Base-by-base conservation (phyloP, 2,888 invertebrate genomes). In the Erynnis tages region DNA sequence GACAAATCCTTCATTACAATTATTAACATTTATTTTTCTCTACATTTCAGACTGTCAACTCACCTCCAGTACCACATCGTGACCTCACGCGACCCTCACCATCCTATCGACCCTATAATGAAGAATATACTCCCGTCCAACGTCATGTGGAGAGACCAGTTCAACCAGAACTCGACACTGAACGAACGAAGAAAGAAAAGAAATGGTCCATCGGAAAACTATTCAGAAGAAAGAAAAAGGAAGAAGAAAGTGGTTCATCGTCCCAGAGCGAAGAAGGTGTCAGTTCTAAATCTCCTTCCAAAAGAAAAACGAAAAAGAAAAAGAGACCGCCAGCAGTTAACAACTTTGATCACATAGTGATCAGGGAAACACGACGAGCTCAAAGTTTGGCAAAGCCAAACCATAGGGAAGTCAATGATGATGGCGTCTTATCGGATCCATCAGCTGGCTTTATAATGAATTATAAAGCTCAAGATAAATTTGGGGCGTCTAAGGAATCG, bases 151-250 rank as follows among this genome's bases (percentile, higher is more conserved):
- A 86, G 37, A 70, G 81, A 44, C 76, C 82, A 8, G 59, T 65
- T 29, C 79, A 72, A 55, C 67, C 76, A 38, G 82, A 84, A 62
- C 63, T 68, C 7, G 86, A 86, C 30, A 60, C 66, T n/a, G 87
- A 87, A 73, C 79, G 86, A 64, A 66, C 71, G 57, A 90, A 91
- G 58, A 91, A 91, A 67, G 93, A 93, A 65, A 94, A 93, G 63
- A 95, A 95, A 78, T 96, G 96, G 96, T 94, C 94, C 5, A 91
- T 96, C 34, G 95, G 96, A 4, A 94, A 93, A 65, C 90, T 96
- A 2, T 94, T 96, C 71, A 91, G 94, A 57, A 91, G 94, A 71
- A 94, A 94, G 79, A 95, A 94, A 77, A 93, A 93, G 60, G 92
- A 92, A 55, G 91, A 91, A 35, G 92, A 92, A 59, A 91, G 88